Base-by-base conservation (phyloP, 2,797 vertebrate genomes). In the Tamandua tetradactyla region DNA sequence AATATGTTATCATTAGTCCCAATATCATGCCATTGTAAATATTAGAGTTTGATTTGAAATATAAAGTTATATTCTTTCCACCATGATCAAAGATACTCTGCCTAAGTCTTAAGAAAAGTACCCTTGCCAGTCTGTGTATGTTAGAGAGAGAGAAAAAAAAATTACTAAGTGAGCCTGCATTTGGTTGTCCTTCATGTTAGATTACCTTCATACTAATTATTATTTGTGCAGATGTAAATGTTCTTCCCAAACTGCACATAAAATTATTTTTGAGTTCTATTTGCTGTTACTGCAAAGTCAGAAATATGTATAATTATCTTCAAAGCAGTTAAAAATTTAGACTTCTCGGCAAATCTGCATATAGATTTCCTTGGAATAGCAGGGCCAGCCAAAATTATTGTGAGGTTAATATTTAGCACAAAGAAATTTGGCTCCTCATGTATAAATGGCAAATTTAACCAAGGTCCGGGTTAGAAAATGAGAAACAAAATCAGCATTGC, bases 391-490 rank as follows among this genome's bases (percentile, higher is more conserved):
- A 17, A 74, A 85, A 47, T 79, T 81, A 86, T 66, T 76, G 14
- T 59, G 44, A 96, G 49, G 64, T 90, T 93, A 86, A 66, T 93
- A 82, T 49, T 68, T 40, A 89, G 30, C 37, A 55, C 15, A 78
- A 42, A 18, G 49, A 49, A 78, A 40, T 94, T 87, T 61, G 64
- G 8, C 23, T 74, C 32, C 80, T 94, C 57, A 62, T 71, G 5
- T 71, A 69, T 62, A 57, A 97, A 78, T 72, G 49, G 4, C 49
- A 94, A 66, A 42, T 85, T 90, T 89, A 96, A 57, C 69, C 66
- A 92, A 95, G 13, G 20, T 86, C 44, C 3, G 20, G 20, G 14
- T 91, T 87, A 94, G 93, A 95, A 89, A 79, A 91, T 66, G 66
- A 20, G 42, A 89, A 89, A 80, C 20, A 49, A 87, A 86, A 79